Percentiles rank a stretch among this genome's conserved stretches.
phyloP scores from a whole-genome alignment of 2,113 vertebrate genomes.

The Osmerus mordax region DNA sequence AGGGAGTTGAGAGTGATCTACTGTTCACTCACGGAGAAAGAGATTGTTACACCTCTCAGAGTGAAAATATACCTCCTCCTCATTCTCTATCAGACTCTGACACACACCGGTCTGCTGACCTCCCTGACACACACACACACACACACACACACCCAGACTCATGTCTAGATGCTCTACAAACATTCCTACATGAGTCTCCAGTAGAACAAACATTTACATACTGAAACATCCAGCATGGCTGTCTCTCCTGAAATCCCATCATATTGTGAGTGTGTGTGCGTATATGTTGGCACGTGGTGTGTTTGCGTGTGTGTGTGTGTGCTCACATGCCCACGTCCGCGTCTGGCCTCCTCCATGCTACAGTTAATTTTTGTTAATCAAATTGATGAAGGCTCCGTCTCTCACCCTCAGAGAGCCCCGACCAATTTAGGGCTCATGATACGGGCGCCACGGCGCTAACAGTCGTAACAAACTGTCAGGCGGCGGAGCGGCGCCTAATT shows the following conservation, averaged over 20 bases:
- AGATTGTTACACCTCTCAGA: conserved; percentile 50
- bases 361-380: conserved; percentile 99
- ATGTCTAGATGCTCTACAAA: conserved; percentile 5
- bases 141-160: conserved; percentile 7
- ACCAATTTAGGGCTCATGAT: conserved; percentile 99
- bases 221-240: not conserved
- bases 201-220: no score
- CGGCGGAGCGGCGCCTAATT: conserved; percentile 97
- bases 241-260: conserved; percentile 60
- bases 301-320: conserved; percentile 51
- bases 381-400: conserved; percentile 92
- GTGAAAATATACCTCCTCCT: conserved; percentile 59
- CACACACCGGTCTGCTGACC: conserved; percentile 30
- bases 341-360: conserved; percentile 86
- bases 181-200: no score
- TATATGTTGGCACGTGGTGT: conserved; percentile 56
- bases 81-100: conserved; percentile 50
- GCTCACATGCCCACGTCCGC: conserved; percentile 80
- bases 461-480: conserved; percentile 99
- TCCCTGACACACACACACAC: conserved; percentile 21
- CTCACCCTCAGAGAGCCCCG: conserved; percentile 70
- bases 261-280: conserved; percentile 37
- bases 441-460: conserved; percentile 94
- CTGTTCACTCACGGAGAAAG: conserved; percentile 47
- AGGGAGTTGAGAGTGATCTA: conserved; percentile 54